Conservation (phyloP, 2,888 invertebrate species). For the Eupsilia transversa region DNA sequence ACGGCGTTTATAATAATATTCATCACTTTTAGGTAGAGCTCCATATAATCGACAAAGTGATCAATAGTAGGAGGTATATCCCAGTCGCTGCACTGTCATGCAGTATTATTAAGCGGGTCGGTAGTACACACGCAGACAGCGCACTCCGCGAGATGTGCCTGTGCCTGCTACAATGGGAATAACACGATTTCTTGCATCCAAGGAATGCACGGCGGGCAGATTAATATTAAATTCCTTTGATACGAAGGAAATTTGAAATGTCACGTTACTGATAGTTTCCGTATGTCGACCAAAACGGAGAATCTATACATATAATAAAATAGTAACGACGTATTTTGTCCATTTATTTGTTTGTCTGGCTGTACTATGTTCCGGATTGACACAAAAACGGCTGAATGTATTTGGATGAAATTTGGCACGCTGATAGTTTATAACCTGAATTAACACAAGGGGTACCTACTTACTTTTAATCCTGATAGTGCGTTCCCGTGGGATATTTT, state of each 20-base stretch:
- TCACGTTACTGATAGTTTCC: not conserved
- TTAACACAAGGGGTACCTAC: too few relatives aligned
- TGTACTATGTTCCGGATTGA: too few relatives aligned
- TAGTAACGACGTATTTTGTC: too few relatives aligned
- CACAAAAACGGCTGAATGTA: too few relatives aligned
- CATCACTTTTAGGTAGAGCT: not conserved
- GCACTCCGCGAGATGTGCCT: not conserved
- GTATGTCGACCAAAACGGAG: not conserved
- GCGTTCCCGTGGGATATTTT: too few relatives aligned
- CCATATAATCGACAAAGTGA: not conserved
- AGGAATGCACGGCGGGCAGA: not conserved
- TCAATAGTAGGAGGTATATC: not conserved
- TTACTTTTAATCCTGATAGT: too few relatives aligned
- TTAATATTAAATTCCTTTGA: not conserved
- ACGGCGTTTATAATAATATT: too few relatives aligned
- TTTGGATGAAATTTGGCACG: too few relatives aligned
- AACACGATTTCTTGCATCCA: not conserved
- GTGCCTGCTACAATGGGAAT: not conserved
- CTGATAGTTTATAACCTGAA: too few relatives aligned
- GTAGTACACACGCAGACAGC: conserved; percentile 24
- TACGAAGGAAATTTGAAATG: not conserved
- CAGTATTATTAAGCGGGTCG: conserved; percentile 41
- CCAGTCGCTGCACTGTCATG: conserved; percentile 49
- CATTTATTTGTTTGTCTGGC: too few relatives aligned
- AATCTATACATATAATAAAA: too few relatives aligned